Base-by-base conservation (phyloP, 2,797 vertebrate genomes). In the Hirundo rustica region DNA sequence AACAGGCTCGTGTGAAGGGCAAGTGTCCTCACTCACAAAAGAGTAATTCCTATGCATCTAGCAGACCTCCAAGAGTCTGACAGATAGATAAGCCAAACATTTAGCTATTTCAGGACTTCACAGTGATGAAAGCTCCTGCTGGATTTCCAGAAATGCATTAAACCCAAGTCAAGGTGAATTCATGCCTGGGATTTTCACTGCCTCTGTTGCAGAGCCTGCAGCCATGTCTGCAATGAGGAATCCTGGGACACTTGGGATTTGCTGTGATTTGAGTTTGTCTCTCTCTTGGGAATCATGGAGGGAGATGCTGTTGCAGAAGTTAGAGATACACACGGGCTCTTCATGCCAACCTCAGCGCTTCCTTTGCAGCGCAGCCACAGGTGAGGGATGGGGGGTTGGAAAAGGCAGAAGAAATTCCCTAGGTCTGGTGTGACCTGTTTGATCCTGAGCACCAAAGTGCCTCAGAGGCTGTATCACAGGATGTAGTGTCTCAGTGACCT, bases 381-480 rank as follows among this genome's bases (percentile, higher is more conserved):
- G 23, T 0, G 1, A 72, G 13, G 29, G 8, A 30, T 27, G 21
- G 18, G 13, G 12, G 53, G 32, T 78, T 47, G 61, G 53, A 88
- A 91, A 81, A 51, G 8, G 78, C 4, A 87, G 70, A 71, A 65
- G 15, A 83, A 77, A 82, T 58, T 44, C n/a, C 30, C 30, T 66
- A 16, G 16, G 40, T 61, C 48, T 79, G 30, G 40, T 2, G 2
- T 36, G 40, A 66, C 11, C 25, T 1, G 0, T 32, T 87, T 55
- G 57, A 48, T 67, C 65, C 23, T 13, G 17, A 50, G 81, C 36
- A 48, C 7, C 0, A 5, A 75, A 54, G 62, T 0, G 0, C 55
- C 47, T 62, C 51, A 70, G 67, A 70, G 36, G 44, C 29, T 77
- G 21, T 22, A 57, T 67, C 8, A 48, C 64, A 70, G 48, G 61